Conservation (phyloP, 2,888 invertebrate species). For the Folsomia candida region DNA sequence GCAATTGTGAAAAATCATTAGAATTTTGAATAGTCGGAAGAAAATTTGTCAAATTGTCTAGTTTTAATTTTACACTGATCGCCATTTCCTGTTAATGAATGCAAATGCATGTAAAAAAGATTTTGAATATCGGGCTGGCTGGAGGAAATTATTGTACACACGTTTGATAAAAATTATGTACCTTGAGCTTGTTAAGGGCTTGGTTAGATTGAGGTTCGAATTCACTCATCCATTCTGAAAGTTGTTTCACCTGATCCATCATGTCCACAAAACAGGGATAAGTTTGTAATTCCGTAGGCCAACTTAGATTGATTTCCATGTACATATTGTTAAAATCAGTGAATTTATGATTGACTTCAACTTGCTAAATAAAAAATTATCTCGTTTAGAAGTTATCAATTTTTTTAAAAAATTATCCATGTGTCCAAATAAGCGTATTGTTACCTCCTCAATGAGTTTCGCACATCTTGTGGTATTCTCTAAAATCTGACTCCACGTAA, state of each 20-base stretch:
- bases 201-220: not conserved
- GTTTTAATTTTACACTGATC: not conserved
- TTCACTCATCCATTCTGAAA: not conserved
- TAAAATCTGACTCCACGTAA: too few relatives aligned
- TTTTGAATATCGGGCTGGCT: too few relatives aligned
- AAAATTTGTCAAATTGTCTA: not conserved
- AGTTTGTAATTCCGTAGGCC: not conserved
- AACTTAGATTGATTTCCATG: not conserved
- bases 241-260: not conserved
- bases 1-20: not conserved
- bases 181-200: not conserved
- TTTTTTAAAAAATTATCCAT: too few relatives aligned
- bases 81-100: too few relatives aligned
- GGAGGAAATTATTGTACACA: too few relatives aligned
- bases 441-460: too few relatives aligned
- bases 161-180: too few relatives aligned
- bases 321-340: not conserved
- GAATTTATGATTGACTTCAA: not conserved
- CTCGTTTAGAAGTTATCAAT: too few relatives aligned
- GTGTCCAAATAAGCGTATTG: too few relatives aligned
- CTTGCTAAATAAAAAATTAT: not conserved
- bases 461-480: too few relatives aligned
- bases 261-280: not conserved
- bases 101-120: too few relatives aligned
- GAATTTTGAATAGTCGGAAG: not conserved